phyloP scores from a whole-genome alignment of 2,888 invertebrate genomes.

The Mayetiola destructor region DNA sequence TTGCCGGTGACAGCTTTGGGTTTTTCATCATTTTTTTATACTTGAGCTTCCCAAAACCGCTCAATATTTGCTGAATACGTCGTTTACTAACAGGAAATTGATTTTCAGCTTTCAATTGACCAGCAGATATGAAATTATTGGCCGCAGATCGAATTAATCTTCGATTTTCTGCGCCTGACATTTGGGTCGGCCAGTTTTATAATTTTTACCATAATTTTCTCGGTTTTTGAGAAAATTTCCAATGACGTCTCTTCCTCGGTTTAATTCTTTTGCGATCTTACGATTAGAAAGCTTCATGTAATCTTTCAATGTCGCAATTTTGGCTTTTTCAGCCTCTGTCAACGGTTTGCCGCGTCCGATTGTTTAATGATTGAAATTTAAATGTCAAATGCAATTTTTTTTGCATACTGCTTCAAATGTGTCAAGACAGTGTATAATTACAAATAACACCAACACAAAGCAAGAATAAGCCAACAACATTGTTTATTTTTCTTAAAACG shows the following conservation, averaged over 20 bases:
- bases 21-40: background rate
- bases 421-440: no score
- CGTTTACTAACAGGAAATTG: background rate
- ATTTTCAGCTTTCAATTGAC: background rate
- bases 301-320: background rate
- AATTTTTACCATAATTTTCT: background rate
- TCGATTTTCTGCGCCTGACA: background rate
- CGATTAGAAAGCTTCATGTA: background rate
- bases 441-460: no score
- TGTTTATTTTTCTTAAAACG: no score
- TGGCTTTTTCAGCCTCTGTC: background rate
- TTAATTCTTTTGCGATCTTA: background rate
- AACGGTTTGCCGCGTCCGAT: background rate
- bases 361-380: background rate
- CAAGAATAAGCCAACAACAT: no score
- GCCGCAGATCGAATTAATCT: background rate
- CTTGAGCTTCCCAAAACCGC: background rate
- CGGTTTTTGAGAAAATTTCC: background rate
- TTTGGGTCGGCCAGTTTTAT: background rate
- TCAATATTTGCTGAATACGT: background rate
- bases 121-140: background rate
- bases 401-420: no score
- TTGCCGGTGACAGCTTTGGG: background rate
- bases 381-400: background rate
- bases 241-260: background rate